Conservation (phyloP, 2,888 invertebrate species). For the Galeopsomyia nigrocyanea region DNA sequence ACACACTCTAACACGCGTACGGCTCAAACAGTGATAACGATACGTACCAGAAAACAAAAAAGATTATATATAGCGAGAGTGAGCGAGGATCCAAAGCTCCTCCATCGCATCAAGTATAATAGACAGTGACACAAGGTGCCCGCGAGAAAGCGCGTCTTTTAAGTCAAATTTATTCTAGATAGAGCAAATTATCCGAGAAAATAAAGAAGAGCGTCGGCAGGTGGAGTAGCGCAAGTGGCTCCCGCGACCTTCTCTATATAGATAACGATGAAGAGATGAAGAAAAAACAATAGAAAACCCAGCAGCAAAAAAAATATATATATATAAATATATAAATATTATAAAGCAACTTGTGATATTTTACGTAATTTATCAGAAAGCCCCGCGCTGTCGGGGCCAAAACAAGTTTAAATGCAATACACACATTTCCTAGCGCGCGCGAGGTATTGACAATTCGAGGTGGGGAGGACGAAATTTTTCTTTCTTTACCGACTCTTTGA, state of each 20-base stretch:
- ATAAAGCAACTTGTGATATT: conserved; percentile 61
- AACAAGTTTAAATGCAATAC: conserved; percentile 21
- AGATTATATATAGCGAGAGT: neutral
- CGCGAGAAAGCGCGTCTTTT: conserved; percentile 17
- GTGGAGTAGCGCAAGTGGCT: neutral
- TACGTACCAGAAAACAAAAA: neutral
- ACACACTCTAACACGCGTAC: neutral
- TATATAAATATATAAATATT: conserved; percentile 28
- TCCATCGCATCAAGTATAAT: neutral
- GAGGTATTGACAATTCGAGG: conserved; percentile 34
- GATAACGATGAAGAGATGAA: conserved; percentile 18
- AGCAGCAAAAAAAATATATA: conserved; percentile 22
- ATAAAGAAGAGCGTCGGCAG: neutral
- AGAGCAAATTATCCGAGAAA: conserved; percentile 32
- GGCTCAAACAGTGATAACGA: too few species aligned
- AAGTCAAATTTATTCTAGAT: conserved; percentile 43
- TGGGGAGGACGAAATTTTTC: conserved; percentile 34
- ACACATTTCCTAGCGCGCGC: too few species aligned
- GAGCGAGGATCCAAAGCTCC: neutral
- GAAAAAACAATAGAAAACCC: conserved; percentile 24
- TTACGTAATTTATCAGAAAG: conserved; percentile 55
- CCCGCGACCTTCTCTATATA: neutral
- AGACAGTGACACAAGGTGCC: neutral
- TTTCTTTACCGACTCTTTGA: conserved; percentile 37
- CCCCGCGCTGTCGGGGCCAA: conserved; percentile 48